Evolutionary conservation across 2,797 vertebrate species (phyloP).

Genomic region (Picus viridis): DNA sequence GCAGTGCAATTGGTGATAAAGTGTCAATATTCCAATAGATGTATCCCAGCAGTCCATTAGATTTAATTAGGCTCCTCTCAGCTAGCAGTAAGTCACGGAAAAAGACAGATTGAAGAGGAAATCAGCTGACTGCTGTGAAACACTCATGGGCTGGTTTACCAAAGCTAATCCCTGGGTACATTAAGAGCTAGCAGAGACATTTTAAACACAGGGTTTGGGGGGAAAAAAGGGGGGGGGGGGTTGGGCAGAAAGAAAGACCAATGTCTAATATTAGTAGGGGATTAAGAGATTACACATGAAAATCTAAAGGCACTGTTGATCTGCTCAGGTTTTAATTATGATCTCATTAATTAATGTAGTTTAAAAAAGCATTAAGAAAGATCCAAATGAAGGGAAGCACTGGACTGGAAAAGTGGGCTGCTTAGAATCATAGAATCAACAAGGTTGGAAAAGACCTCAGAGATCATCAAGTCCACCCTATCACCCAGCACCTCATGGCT

Average conservation of each 20-base stretch:
- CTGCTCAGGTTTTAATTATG: constrained; percentile 30
- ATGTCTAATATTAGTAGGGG: constrained; percentile 26
- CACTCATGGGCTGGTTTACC: constrained; percentile 20
- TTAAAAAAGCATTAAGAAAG: background rate
- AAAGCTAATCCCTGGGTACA: constrained; percentile 37
- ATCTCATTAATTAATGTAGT: constrained; percentile 3
- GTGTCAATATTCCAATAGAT: constrained; percentile 74
- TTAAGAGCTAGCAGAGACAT: background rate
- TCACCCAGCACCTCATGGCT: too few relatives aligned
- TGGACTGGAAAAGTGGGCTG: background rate
- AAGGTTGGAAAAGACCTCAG: too few relatives aligned
- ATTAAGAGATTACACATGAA: constrained; percentile 33
- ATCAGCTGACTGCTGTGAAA: constrained; percentile 58
- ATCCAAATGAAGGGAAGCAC: background rate
- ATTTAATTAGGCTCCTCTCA: constrained; percentile 71
- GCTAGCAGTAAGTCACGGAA: constrained; percentile 72
- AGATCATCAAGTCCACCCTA: too few relatives aligned
- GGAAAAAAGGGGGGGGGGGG: too few relatives aligned
- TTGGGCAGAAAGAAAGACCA: background rate
- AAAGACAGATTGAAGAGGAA: constrained; percentile 44
- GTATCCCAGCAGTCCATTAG: constrained; percentile 60
- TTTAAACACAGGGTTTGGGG: constrained; percentile 13
- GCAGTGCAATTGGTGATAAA: constrained; percentile 75
- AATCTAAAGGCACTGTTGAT: background rate
- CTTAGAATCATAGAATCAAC: fast-evolving